These are phyloP conservation scores for Linnaemya tessellans DNA, from an alignment of 2,888 invertebrate species.

Conservation along the genomic window DNA sequence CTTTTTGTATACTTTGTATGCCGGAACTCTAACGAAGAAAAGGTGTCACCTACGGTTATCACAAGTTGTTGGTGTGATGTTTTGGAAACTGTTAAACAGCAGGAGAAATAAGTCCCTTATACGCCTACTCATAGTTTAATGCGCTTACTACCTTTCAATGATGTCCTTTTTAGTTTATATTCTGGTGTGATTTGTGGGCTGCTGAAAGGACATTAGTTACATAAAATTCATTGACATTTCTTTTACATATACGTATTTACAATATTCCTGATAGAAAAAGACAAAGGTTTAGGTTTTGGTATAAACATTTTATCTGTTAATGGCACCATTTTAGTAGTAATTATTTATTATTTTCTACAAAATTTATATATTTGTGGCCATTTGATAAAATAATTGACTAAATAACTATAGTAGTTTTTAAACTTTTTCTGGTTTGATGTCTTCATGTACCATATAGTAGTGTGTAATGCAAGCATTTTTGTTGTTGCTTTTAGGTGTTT, in stretches of 20 bases:
- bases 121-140: constrained; percentile 71
- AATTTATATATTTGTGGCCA: constrained; percentile 50
- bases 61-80: constrained; percentile 57
- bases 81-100: constrained; percentile 53
- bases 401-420: constrained; percentile 79
- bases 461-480: constrained; percentile 47
- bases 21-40: constrained; percentile 14
- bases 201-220: constrained; percentile 77
- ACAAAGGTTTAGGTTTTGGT: constrained; percentile 51
- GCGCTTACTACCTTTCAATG: constrained; percentile 55
- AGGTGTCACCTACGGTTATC: constrained; percentile 65
- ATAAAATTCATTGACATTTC: constrained; percentile 47
- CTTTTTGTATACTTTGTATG: constrained; percentile 40
- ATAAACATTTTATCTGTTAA: constrained; percentile 39
- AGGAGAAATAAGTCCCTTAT: constrained; percentile 54
- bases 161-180: constrained; percentile 59
- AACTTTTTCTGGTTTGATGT: constrained; percentile 76
- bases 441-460: constrained; percentile 39
- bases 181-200: constrained; percentile 80
- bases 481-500: constrained; percentile 45
- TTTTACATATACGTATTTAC: background rate
- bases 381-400: constrained; percentile 77
- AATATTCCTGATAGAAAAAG: constrained; percentile 14
- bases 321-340: constrained; percentile 46
- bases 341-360: constrained; percentile 32